Evolutionary conservation across 2,797 vertebrate genomes (phyloP).

Genomic region (Vespertilio murinus): DNA sequence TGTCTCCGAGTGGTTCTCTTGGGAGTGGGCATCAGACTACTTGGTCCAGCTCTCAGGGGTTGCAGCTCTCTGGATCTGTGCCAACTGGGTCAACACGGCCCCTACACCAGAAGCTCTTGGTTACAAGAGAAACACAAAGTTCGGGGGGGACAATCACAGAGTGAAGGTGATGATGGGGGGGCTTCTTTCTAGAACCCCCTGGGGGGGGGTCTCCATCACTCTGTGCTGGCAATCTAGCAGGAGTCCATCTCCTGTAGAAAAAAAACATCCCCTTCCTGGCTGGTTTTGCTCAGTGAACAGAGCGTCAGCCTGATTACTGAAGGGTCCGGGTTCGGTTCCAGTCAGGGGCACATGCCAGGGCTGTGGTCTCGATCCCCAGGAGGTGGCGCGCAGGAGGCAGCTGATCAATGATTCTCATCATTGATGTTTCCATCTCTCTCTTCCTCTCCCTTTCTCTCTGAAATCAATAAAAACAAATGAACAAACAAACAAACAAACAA

Average conservation of each 20-base stretch:
- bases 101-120: background rate
- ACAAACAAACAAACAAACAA: too few relatives aligned
- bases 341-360: too few relatives aligned
- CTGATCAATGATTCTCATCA: too few relatives aligned
- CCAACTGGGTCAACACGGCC: background rate
- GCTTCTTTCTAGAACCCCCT: slow-evolving; percentile 16
- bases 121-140: background rate
- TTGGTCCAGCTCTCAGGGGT: background rate
- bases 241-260: background rate
- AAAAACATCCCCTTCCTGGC: background rate
- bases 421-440: too few relatives aligned
- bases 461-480: too few relatives aligned
- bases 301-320: too few relatives aligned
- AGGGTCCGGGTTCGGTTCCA: too few relatives aligned
- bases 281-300: too few relatives aligned
- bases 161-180: background rate
- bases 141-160: background rate
- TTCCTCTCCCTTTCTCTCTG: too few relatives aligned
- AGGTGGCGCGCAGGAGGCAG: too few relatives aligned
- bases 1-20: background rate
- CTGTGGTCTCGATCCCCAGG: too few relatives aligned
- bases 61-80: background rate
- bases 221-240: background rate
- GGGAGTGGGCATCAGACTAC: background rate
- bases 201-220: background rate